These are phyloP conservation scores for Poeciliopsis prolifica DNA, from an alignment of 2,113 vertebrate species.

Conservation along the genomic window DNA sequence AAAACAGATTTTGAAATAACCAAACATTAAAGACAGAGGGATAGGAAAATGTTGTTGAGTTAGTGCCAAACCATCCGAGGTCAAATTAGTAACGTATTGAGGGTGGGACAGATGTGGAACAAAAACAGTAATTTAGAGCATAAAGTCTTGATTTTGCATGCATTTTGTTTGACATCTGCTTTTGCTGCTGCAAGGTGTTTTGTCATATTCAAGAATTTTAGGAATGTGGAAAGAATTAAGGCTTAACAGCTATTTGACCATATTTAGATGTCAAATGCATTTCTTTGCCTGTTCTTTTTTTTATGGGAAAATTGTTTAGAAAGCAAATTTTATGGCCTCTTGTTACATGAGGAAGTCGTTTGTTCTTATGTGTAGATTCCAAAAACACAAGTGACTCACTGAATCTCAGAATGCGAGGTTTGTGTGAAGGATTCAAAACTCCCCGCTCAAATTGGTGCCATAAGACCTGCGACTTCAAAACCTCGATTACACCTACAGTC, in stretches of 20 bases:
- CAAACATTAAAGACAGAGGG: not conserved
- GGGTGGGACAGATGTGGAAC: slow-evolving; percentile 3
- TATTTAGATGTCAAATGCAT: not conserved
- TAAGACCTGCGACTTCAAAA: slow-evolving; percentile 17
- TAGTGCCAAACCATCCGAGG: slow-evolving; percentile 11
- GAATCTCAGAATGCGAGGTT: slow-evolving; percentile 2
- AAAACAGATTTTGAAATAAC: not conserved
- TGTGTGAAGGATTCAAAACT: slow-evolving; percentile 16
- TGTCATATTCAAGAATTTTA: slow-evolving; percentile 5
- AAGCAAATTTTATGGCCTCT: not conserved
- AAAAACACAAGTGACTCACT: not conserved
- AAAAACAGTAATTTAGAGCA: slow-evolving; percentile 13
- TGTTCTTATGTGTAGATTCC: not conserved
- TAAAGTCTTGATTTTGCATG: slow-evolving; percentile 13
- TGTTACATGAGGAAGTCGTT: not conserved
- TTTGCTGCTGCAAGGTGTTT: slow-evolving; percentile 3
- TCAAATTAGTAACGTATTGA: slow-evolving; percentile 4
- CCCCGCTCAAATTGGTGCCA: slow-evolving; percentile 3
- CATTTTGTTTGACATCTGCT: slow-evolving; percentile 10
- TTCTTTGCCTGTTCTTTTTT: not conserved
- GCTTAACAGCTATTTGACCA: not conserved
- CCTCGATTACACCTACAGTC: slow-evolving; percentile 5
- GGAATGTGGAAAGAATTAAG: not conserved
- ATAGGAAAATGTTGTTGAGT: not conserved
- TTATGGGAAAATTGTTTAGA: not conserved